Conservation (phyloP, 2,888 invertebrate genomes). For the Drosophila tripunctata region DNA sequence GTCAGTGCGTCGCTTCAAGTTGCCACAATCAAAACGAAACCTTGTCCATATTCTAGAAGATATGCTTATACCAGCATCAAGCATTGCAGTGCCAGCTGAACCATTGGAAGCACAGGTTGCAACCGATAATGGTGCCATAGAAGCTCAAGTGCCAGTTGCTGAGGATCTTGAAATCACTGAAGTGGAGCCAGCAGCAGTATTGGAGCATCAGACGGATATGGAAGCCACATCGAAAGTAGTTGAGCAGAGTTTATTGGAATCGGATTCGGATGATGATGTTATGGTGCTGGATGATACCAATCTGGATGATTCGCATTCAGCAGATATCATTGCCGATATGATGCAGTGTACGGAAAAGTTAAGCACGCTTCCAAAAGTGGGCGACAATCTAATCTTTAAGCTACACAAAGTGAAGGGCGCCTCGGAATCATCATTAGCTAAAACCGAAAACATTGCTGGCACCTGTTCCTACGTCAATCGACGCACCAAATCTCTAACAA, state of each 20-base stretch:
- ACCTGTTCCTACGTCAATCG: slow-evolving; percentile 65
- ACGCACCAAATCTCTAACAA: slow-evolving; percentile 62
- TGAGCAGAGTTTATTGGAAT: slow-evolving; percentile 36
- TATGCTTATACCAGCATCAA: slow-evolving; percentile 34
- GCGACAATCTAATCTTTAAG: slow-evolving; percentile 61
- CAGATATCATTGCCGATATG: slow-evolving; percentile 41
- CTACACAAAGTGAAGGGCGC: slow-evolving; percentile 36
- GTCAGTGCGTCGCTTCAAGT: slow-evolving; percentile 37
- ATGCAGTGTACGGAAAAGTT: slow-evolving; percentile 34
- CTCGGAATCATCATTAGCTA: not conserved
- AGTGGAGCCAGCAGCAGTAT: not conserved
- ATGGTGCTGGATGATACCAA: slow-evolving; percentile 65
- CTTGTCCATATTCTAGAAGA: slow-evolving; percentile 58
- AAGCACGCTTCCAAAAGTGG: slow-evolving; percentile 36
- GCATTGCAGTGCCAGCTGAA: not conserved
- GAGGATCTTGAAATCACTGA: too few species aligned
- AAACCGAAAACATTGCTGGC: slow-evolving; percentile 57
- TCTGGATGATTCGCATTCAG: slow-evolving; percentile 42
- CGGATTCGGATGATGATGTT: slow-evolving; percentile 67
- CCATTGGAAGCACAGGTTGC: not conserved
- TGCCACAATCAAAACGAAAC: too few species aligned
- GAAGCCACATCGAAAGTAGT: not conserved
- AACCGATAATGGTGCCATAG: not conserved
- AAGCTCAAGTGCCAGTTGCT: not conserved
- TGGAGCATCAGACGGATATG: not conserved